Evolutionary conservation across 2,113 vertebrate genomes (phyloP).

Genomic region (Nycticorax nycticorax): DNA sequence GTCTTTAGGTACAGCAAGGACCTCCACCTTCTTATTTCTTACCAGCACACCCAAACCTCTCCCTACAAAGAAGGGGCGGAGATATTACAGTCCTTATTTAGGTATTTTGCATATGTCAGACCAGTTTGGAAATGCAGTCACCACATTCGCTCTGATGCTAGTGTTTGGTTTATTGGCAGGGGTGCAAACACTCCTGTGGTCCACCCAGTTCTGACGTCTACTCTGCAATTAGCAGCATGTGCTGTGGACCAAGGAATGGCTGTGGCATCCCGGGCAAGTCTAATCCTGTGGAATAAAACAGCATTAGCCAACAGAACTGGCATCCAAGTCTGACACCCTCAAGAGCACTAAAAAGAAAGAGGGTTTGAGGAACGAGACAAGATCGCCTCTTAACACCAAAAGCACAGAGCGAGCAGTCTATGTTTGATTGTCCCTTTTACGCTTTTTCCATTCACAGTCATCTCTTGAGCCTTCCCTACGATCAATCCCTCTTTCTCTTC

Average conservation of each 20-base stretch:
- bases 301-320: neutral
- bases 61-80: neutral
- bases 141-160: neutral
- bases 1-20: neutral
- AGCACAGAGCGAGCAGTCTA: neutral
- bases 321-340: neutral
- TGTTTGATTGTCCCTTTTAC: neutral
- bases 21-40: neutral
- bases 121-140: neutral
- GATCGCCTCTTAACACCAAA: accelerated
- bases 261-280: neutral
- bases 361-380: neutral
- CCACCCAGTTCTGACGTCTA: neutral
- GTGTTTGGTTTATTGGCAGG: neutral
- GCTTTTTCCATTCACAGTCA: neutral
- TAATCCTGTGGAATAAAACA: neutral
- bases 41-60: neutral
- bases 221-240: neutral
- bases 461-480: neutral
- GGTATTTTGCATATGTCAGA: neutral
- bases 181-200: neutral
- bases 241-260: neutral
- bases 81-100: neutral
- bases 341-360: neutral
- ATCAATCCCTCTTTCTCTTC: neutral